Conservation (phyloP, 2,113 vertebrate species). For the Notothenia rossii region DNA sequence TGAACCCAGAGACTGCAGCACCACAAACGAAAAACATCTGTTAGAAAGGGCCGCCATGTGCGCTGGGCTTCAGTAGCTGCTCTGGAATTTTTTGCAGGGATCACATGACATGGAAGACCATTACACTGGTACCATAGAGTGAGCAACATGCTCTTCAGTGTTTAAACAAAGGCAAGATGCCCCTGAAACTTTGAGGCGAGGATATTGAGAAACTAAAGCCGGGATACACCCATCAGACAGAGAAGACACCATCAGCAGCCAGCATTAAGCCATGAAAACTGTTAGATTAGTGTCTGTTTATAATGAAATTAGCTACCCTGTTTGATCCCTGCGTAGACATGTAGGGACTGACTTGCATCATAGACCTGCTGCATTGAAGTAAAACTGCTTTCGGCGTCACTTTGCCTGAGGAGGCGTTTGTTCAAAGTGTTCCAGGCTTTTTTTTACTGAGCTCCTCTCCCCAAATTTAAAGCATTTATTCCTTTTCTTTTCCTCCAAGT, state of each 20-base stretch:
- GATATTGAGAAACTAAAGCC: conserved; percentile 10
- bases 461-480: conserved; percentile 23
- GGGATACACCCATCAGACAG: conserved; percentile 48
- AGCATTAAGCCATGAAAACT: conserved; percentile 13
- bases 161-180: conserved; percentile 55
- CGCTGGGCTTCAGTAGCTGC: conserved; percentile 72
- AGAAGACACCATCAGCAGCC: conserved; percentile 9
- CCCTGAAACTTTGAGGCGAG: conserved; percentile 13
- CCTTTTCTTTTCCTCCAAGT: conserved; percentile 30
- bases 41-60: conserved; percentile 75
- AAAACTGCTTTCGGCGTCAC: conserved; percentile 5
- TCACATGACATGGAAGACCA: conserved; percentile 78
- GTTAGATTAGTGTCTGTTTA: conserved; percentile 43
- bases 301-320: conserved; percentile 21
- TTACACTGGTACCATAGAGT: conserved; percentile 55
- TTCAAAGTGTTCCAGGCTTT: conserved; percentile 35
- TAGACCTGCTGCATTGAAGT: neutral
- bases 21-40: conserved; percentile 86
- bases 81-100: conserved; percentile 74
- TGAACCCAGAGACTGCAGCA: conserved; percentile 67
- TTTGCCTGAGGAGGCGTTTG: conserved; percentile 41
- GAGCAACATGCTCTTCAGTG: conserved; percentile 34
- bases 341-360: conserved; percentile 30
- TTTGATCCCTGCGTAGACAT: conserved; percentile 36
- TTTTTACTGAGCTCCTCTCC: conserved; percentile 39